Evolutionary conservation across 2,797 vertebrate genomes (phyloP).

Genomic region (Fistularia commersonii): DNA sequence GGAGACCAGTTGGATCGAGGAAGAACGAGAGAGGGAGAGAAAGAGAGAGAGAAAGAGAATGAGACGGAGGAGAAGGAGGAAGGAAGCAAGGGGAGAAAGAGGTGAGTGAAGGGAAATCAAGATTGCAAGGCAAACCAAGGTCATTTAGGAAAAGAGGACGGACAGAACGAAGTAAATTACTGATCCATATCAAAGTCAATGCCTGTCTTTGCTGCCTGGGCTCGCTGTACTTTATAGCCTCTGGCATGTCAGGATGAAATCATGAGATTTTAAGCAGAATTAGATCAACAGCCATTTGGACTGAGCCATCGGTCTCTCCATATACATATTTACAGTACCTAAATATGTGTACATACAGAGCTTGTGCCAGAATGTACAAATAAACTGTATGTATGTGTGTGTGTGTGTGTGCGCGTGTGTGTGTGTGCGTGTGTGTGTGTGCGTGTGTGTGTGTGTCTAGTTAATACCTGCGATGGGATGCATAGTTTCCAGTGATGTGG

Average conservation of each 20-base stretch:
- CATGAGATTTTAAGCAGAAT: conserved; percentile 30
- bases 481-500: conserved; percentile 99
- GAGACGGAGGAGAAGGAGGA: conserved; percentile 24
- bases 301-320: background rate
- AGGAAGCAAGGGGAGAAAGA: conserved; percentile 44
- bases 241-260: conserved; percentile 49
- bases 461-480: conserved; percentile 94
- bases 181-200: conserved; percentile 62
- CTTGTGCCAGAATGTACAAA: background rate
- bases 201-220: conserved; percentile 39
- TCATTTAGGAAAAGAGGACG: conserved; percentile 62
- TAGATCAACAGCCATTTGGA: background rate
- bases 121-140: conserved; percentile 66
- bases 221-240: conserved; percentile 44
- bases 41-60: conserved; percentile 28
- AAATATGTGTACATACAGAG: conserved; percentile 4
- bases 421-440: too few relatives aligned
- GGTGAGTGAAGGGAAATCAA: conserved; percentile 65
- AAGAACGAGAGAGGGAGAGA: conserved; percentile 25
- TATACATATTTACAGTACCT: too few relatives aligned
- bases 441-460: background rate
- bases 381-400: background rate
- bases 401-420: too few relatives aligned
- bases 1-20: conserved; percentile 2
- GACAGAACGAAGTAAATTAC: conserved; percentile 60